Percentiles rank a stretch among this genome's conserved stretches.
phyloP scores from a whole-genome alignment of 1,140 invertebrate genomes.

The Harpegnathos saltator region DNA sequence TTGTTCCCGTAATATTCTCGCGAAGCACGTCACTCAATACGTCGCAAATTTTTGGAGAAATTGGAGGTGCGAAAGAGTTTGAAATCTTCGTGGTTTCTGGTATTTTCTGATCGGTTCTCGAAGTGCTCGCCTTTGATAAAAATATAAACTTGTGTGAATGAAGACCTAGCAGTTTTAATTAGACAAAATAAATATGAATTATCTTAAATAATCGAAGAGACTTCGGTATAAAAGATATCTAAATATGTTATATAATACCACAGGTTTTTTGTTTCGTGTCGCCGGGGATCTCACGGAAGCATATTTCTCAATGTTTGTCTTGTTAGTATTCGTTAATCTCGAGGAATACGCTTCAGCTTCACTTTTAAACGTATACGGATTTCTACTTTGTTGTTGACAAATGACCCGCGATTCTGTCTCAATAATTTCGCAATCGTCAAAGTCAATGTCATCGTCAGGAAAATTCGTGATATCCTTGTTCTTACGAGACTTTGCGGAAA shows the following conservation, averaged over 20 bases:
- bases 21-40: constrained; percentile 72
- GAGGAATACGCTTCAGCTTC: not conserved
- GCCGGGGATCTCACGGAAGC: not conserved
- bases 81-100: constrained; percentile 72
- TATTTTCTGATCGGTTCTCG: constrained; percentile 62
- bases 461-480: constrained; percentile 30
- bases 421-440: constrained; percentile 11
- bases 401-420: not conserved
- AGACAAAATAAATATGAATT: not conserved
- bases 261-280: not conserved
- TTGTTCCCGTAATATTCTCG: constrained; percentile 46
- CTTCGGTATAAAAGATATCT: not conserved
- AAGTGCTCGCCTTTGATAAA: constrained; percentile 17
- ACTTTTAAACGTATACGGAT: not conserved
- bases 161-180: not conserved
- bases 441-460: constrained; percentile 58
- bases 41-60: constrained; percentile 70
- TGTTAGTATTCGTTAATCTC: not conserved
- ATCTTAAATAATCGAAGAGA: no score
- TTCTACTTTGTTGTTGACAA: not conserved
- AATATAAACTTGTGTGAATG: constrained; percentile 30
- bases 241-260: constrained; percentile 37
- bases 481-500: not conserved
- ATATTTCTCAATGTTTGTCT: not conserved
- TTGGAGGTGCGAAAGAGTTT: not conserved